phyloP scores from a whole-genome alignment of 2,113 vertebrate species.

The Brevimyrus niger region DNA sequence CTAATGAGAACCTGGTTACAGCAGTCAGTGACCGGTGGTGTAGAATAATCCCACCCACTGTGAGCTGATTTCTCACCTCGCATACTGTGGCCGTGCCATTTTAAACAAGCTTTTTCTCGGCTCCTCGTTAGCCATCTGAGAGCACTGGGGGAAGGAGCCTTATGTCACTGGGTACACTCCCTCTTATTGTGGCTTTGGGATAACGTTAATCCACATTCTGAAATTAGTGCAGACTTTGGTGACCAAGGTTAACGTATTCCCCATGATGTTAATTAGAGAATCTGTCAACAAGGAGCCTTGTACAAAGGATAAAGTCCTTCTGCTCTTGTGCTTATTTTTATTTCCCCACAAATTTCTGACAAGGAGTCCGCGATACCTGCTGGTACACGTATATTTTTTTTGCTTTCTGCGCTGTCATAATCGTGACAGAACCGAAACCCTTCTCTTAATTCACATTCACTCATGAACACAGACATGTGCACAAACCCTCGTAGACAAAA shows the following conservation, averaged over 20 bases:
- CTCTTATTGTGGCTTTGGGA: background rate
- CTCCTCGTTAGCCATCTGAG: background rate
- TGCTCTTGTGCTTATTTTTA: constrained; percentile 20
- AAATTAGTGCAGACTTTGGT: background rate
- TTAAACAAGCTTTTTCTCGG: background rate
- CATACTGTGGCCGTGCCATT: background rate
- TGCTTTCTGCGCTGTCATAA: background rate
- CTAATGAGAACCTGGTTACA: background rate
- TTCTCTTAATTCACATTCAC: constrained; percentile 4
- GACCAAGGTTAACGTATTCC: constrained; percentile 19
- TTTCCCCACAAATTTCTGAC: constrained; percentile 12
- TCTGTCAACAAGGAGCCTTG: constrained; percentile 13
- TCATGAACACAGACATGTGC: background rate
- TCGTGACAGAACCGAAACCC: background rate
- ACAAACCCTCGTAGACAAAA: constrained; percentile 21
- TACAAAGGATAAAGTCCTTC: background rate
- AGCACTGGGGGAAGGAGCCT: background rate
- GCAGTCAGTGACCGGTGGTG: background rate
- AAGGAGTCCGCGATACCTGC: constrained; percentile 8
- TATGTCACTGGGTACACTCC: background rate
- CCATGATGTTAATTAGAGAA: constrained; percentile 10
- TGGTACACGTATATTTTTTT: constrained; percentile 4
- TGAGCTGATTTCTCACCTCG: background rate
- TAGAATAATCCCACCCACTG: background rate
- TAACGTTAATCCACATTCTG: background rate